Conservation (phyloP, 2,797 vertebrate species). For the Rhinichthys osculus region DNA sequence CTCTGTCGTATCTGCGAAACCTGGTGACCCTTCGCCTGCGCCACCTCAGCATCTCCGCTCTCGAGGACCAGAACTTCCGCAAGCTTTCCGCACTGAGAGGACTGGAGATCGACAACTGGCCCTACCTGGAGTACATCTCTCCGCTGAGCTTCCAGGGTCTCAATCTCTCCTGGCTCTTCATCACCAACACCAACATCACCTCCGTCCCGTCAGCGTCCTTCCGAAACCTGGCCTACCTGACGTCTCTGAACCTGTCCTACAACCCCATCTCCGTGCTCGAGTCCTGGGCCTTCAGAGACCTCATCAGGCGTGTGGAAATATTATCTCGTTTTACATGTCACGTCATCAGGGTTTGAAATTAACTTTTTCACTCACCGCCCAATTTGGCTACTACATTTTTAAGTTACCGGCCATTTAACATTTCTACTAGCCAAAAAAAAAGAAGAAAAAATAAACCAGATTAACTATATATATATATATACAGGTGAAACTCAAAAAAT, state of each 20-base stretch:
- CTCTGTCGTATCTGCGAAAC: conserved; percentile 90
- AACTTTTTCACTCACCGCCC: no score
- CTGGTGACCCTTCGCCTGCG: conserved; percentile 89
- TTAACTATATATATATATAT: no score
- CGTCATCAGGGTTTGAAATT: no score
- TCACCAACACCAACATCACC: conserved; percentile 96
- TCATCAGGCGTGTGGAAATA: conserved; percentile 75
- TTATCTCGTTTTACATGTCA: no score
- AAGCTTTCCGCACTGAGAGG: conserved; percentile 86
- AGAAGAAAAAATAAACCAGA: no score
- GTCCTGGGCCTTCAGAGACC: conserved; percentile 90
- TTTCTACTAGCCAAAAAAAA: no score
- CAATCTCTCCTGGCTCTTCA: conserved; percentile 91
- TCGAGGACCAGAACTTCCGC: conserved; percentile 95
- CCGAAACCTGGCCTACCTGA: conserved; percentile 89
- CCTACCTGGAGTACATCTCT: conserved; percentile 88
- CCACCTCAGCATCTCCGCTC: conserved; percentile 85
- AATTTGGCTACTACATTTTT: no score
- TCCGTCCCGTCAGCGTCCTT: conserved; percentile 89
- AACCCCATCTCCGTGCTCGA: conserved; percentile 92
- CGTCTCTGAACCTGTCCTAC: conserved; percentile 92
- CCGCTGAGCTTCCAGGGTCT: conserved; percentile 90
- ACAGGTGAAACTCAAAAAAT: no score
- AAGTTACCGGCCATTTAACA: no score
- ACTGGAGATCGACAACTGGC: conserved; percentile 94